Conservation (phyloP, 2,113 vertebrate genomes). For the Chaetorhynchus papuensis region DNA sequence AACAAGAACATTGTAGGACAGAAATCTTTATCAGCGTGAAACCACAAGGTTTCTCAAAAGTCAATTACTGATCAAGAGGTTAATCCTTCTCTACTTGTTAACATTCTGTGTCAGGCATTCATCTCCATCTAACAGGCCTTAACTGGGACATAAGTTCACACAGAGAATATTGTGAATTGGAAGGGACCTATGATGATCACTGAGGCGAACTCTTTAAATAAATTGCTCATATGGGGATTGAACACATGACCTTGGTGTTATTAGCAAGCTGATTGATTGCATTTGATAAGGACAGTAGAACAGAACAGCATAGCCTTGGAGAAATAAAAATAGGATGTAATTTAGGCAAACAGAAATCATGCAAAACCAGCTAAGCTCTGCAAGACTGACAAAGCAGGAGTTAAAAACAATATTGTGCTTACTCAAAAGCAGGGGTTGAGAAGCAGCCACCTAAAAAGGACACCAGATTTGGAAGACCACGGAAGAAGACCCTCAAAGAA, state of each 20-base stretch:
- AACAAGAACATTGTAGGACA: not conserved
- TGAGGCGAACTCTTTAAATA: not conserved
- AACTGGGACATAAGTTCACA: not conserved
- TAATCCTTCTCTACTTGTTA: not conserved
- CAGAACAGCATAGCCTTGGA: not conserved
- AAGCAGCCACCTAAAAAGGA: not conserved
- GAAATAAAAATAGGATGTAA: not conserved
- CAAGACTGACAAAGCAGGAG: not conserved
- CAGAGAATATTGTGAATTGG: not conserved
- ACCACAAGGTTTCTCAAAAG: not conserved
- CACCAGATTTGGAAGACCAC: not conserved
- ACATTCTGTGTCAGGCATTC: not conserved
- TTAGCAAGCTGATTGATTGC: not conserved
- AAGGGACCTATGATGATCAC: not conserved
- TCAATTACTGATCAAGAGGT: not conserved
- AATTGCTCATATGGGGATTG: accelerated
- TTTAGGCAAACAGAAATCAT: not conserved
- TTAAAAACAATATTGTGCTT: accelerated
- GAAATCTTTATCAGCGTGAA: not conserved
- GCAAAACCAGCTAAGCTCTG: not conserved
- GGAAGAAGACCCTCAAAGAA: not conserved
- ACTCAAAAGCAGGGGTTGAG: accelerated
- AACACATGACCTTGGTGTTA: not conserved
- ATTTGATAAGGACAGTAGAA: not conserved
- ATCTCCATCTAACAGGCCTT: not conserved